Evolutionary conservation across 2,888 invertebrate genomes (phyloP), one percentile per base, ranked within the genome.

Genomic region (Parelbella ahira): DNA sequence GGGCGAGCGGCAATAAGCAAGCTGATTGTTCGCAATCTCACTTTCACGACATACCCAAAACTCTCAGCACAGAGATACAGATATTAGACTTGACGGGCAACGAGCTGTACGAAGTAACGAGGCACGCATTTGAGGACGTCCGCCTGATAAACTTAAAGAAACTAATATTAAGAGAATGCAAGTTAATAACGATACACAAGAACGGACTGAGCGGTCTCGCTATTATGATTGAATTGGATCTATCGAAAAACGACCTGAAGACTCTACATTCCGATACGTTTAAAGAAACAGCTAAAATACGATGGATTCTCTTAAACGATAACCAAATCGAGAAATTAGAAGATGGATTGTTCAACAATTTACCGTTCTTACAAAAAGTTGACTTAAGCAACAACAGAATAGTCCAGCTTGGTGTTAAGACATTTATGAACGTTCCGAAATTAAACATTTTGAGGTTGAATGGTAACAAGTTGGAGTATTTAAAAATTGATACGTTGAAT

Each of bases 1-100:
- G 97, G 96, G 91, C 91, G 13, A 92, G 92, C 45, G 96, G 96
- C 3, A 94, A 93, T 71, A 95, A 93, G 68, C 92, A 92, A 10
- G 96, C 95, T 1, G 93, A 95, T 55, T 97, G 97, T 70, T 90
- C 90, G 19, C 87, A 89, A 39, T 88, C 90, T 21, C 87, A 89
- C n/a, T 87, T 94, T 18, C 89, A 87, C 29, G 82, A 90, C 15
- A 91, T 97, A 51, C 97, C 97, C 0, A 86, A 82, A 47, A 90
- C 90, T 37, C 81, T 97, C 19, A 94, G 93, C 63, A 80, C 90
- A 20, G 93, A 94, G 47, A 88, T 93, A 58, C 91, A 93, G 65
- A 91, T 90, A 37, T 87, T 95, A 24, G 93, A 95, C 61, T 86
- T 96, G 21, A 91, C 92, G 1, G 89, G 90, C 46, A 95, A 95